These are phyloP conservation scores for Vulpes vulpes DNA, from an alignment of 2,113 vertebrate genomes.

Conservation along the genomic window DNA sequence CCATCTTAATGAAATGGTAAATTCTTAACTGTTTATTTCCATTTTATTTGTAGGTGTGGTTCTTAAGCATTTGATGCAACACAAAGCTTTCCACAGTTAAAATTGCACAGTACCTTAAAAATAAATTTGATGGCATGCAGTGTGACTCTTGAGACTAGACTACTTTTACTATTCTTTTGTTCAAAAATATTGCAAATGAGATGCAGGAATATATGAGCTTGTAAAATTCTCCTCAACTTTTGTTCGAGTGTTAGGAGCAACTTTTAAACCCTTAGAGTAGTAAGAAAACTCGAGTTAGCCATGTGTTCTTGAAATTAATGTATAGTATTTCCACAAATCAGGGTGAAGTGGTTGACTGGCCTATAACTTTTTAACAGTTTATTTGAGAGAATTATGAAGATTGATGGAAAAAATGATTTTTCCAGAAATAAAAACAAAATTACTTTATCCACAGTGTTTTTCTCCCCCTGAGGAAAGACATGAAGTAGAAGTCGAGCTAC, in stretches of 20 bases:
- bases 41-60: constrained; percentile 10
- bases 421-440: constrained; percentile 78
- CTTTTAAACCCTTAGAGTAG: constrained; percentile 49
- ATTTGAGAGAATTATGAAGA: constrained; percentile 77
- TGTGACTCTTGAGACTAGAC: constrained; percentile 16
- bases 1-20: constrained; percentile 37
- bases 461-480: constrained; percentile 65
- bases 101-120: constrained; percentile 47
- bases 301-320: constrained; percentile 76
- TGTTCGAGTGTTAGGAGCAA: constrained; percentile 43
- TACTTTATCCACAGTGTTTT: constrained; percentile 66
- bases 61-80: constrained; percentile 42
- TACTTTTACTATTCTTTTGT: constrained; percentile 55
- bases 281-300: constrained; percentile 69
- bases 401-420: constrained; percentile 76
- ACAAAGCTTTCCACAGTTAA: constrained; percentile 26
- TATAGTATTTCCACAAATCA: constrained; percentile 67
- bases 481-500: constrained; percentile 66
- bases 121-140: background rate
- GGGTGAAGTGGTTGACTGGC: background rate
- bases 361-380: constrained; percentile 72
- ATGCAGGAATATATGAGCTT: constrained; percentile 11
- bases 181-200: constrained; percentile 20
- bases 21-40: constrained; percentile 44
- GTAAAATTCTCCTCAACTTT: constrained; percentile 43